These are phyloP conservation scores for Hylia prasina DNA, from an alignment of 2,113 vertebrate genomes.

Conservation along the genomic window DNA sequence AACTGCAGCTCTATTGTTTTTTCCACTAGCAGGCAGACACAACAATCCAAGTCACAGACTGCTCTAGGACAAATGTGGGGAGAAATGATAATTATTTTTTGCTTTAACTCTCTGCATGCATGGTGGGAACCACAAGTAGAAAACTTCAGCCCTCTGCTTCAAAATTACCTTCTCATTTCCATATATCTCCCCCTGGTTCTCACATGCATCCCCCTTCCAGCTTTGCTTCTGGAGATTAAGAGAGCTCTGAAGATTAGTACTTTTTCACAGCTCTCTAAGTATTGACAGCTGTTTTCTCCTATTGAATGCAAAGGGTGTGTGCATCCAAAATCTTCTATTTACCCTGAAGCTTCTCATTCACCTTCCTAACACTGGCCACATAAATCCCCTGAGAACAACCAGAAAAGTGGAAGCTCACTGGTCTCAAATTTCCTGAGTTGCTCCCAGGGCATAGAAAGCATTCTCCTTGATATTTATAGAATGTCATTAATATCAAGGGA, in stretches of 20 bases:
- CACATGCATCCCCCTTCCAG: not conserved
- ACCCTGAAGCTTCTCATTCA: not conserved
- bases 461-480: not conserved
- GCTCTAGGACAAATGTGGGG: not conserved
- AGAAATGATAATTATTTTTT: not conserved
- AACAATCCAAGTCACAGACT: not conserved
- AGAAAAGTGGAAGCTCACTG: not conserved
- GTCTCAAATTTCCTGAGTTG: not conserved
- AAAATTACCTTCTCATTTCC: not conserved
- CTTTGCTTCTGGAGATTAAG: not conserved
- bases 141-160: not conserved
- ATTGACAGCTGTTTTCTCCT: not conserved
- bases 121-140: not conserved
- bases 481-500: not conserved
- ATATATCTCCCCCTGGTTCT: not conserved
- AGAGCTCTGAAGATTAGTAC: not conserved
- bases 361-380: not conserved
- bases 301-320: not conserved
- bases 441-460: not conserved
- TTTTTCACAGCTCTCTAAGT: not conserved
- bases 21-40: not conserved
- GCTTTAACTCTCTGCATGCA: not conserved
- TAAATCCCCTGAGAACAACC: not conserved
- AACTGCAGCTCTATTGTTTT: not conserved
- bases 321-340: not conserved